Conservation (phyloP, 2,113 vertebrate species). For the Toxotes jaculatrix region DNA sequence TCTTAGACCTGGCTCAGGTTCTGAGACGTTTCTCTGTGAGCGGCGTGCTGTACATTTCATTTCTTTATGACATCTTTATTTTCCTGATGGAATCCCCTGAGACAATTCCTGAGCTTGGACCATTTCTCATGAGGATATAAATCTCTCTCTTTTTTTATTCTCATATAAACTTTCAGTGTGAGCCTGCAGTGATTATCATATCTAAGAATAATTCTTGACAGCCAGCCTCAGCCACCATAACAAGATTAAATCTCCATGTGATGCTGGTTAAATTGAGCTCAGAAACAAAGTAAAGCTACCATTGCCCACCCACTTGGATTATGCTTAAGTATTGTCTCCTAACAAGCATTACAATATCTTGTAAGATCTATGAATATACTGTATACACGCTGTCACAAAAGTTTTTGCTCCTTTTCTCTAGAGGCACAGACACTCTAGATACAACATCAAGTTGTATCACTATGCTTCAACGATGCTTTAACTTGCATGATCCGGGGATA, state of each 20-base stretch:
- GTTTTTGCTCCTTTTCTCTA: slow-evolving; percentile 21
- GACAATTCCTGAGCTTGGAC: slow-evolving; percentile 37
- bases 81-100: slow-evolving; percentile 36
- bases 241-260: slow-evolving; percentile 60
- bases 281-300: slow-evolving; percentile 30
- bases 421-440: neutral
- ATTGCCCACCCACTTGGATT: slow-evolving; percentile 40
- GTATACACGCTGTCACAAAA: neutral
- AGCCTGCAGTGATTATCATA: slow-evolving; percentile 54
- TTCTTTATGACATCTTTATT: slow-evolving; percentile 36
- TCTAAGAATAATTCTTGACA: slow-evolving; percentile 63
- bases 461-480: neutral
- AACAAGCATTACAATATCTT: slow-evolving; percentile 30
- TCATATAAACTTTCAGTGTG: slow-evolving; percentile 30
- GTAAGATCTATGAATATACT: slow-evolving; percentile 8
- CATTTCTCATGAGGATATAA: slow-evolving; percentile 53
- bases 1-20: neutral
- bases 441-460: neutral
- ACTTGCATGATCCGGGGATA: neutral
- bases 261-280: slow-evolving; percentile 46
- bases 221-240: slow-evolving; percentile 35
- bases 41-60: rapidly evolving
- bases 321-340: slow-evolving; percentile 40
- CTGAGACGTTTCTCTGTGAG: slow-evolving; percentile 13
- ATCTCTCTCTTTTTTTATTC: neutral